Percentiles rank a stretch among this genome's conserved stretches.
Conservation (phyloP, 2,888 invertebrate species). For the Linnaemya tessellans region DNA sequence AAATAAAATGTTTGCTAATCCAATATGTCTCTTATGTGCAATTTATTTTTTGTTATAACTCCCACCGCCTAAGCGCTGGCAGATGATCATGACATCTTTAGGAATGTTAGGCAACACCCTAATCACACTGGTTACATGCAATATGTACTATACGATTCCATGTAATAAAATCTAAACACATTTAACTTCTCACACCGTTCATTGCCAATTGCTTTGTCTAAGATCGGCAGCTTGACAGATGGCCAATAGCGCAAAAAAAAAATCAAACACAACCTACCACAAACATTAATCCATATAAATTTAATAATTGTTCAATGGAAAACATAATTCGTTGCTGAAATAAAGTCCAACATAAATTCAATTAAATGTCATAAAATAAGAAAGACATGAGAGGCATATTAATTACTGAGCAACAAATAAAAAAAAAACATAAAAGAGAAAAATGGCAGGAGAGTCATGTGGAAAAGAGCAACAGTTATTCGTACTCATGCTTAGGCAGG, state of each 20-base stretch:
- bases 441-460: not conserved
- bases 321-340: conserved; percentile 19
- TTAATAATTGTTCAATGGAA: conserved; percentile 17
- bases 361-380: conserved; percentile 52
- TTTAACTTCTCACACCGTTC: conserved; percentile 51
- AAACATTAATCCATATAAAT: not conserved
- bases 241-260: conserved; percentile 17
- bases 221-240: conserved; percentile 22
- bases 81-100: conserved; percentile 60
- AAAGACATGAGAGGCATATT: conserved; percentile 23
- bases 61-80: not conserved
- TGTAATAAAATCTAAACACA: conserved; percentile 30
- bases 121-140: not conserved
- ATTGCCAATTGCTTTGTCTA: conserved; percentile 16
- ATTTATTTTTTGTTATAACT: conserved; percentile 15
- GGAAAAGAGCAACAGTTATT: not conserved
- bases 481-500: not conserved
- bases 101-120: conserved; percentile 28
- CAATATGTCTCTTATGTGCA: not conserved
- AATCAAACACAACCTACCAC: conserved; percentile 50
- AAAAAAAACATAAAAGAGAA: not conserved
- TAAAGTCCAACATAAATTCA: conserved; percentile 18
- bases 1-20: not conserved
- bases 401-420: conserved; percentile 13
- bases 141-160: conserved; percentile 11